Evolutionary conservation across 1,140 invertebrate genomes (phyloP), one percentile per base, ranked within the genome.

Genomic region (Bathynomus jamesi): DNA sequence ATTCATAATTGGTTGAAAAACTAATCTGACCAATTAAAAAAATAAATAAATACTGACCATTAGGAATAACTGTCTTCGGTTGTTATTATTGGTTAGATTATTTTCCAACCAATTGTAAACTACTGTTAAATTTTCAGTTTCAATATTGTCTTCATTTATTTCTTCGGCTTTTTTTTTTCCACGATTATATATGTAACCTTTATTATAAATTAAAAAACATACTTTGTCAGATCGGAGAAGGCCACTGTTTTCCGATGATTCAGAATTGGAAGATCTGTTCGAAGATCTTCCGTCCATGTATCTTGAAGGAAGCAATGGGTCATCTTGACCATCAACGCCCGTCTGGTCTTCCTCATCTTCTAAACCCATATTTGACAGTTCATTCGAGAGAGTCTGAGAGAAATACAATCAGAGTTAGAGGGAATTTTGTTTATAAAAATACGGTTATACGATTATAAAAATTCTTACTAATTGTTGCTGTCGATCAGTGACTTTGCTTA

Each of bases 341-440:
- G 60, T 60, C 27, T 78, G 62, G 25, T 71, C 76, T 32, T 85
- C 84, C 72, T 86, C 83, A 24, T 86, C 83, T 27, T 85, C 84
- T 40, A 83, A 82, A 13, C 83, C 81, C 69, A 69, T 30, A 31
- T 71, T 69, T 28, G 40, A 69, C 28, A 40, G 63, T 13, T 64
- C 29, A 28, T 69, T 29, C 24, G 30, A 28, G 24, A 53, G 21
- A 21, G 40, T 11, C 40, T 53, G 40, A 53, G 13, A 53, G 13
- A 17, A 53, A 53, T 17, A 28, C 63, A 27, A 27, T 65, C 24
- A 69, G 24, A n/a, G n/a, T n/a, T n/a, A n/a, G n/a, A n/a, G n/a
- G n/a, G n/a, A n/a, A n/a, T n/a, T n/a, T n/a, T n/a, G n/a, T n/a
- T n/a, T n/a, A n/a, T n/a, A n/a, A n/a, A 30, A 63, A 67, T 73